Evolutionary conservation across 1,140 invertebrate species (phyloP).

Genomic region (Parasteatoda tepidariorum): DNA sequence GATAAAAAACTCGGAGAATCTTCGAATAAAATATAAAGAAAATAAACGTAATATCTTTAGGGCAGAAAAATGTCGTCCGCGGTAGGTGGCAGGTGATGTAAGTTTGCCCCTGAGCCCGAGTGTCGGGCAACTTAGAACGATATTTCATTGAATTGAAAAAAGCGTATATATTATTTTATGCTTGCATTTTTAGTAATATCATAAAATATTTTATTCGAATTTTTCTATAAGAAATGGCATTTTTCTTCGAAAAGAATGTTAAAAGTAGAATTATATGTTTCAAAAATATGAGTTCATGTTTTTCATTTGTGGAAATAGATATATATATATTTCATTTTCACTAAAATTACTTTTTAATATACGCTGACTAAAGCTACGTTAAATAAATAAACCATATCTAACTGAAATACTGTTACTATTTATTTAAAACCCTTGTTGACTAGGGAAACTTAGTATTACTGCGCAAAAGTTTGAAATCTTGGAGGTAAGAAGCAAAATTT

Average conservation of each 20-base stretch:
- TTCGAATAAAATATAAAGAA: neutral
- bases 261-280: too few relatives aligned
- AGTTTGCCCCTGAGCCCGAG: neutral
- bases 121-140: neutral
- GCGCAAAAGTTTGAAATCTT: too few relatives aligned
- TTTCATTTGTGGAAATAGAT: too few relatives aligned
- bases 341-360: too few relatives aligned
- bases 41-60: constrained; percentile 6
- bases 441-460: too few relatives aligned
- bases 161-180: neutral
- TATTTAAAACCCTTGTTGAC: too few relatives aligned
- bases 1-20: neutral
- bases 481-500: too few relatives aligned
- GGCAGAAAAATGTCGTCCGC: neutral
- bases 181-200: neutral
- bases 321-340: too few relatives aligned
- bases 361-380: too few relatives aligned
- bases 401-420: too few relatives aligned
- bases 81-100: neutral
- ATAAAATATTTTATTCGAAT: neutral
- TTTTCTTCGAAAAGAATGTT: neutral
- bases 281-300: too few relatives aligned
- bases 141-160: neutral
- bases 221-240: neutral
- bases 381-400: too few relatives aligned